Evolutionary conservation across 2,888 invertebrate genomes (phyloP).

Genomic region (Megaustenia siamemsis): DNA sequence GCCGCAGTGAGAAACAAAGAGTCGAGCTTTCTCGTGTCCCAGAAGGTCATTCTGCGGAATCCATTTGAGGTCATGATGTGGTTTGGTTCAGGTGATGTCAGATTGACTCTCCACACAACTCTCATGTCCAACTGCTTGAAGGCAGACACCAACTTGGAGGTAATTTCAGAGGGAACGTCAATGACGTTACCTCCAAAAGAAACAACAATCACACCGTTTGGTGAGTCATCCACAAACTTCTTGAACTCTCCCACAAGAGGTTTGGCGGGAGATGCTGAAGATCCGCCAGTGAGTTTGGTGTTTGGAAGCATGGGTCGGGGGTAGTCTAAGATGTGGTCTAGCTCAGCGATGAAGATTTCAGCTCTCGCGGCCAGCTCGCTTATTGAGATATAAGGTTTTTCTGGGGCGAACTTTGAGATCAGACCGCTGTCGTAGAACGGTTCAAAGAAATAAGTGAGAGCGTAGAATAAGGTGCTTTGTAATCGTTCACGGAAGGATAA

Average conservation of each 20-base stretch:
- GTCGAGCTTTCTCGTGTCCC: constrained; percentile 61
- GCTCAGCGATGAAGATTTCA: constrained; percentile 57
- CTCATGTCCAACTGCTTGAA: constrained; percentile 37
- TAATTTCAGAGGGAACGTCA: constrained; percentile 49
- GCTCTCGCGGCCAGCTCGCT: constrained; percentile 47
- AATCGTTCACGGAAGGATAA: constrained; percentile 51
- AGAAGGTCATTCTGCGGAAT: constrained; percentile 67
- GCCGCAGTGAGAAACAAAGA: constrained; percentile 69
- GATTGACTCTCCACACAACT: constrained; percentile 52
- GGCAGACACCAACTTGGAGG: constrained; percentile 51
- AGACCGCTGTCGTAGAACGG: constrained; percentile 51
- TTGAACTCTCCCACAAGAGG: constrained; percentile 57
- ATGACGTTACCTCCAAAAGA: constrained; percentile 61
- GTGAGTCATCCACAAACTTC: constrained; percentile 50
- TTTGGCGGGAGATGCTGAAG: constrained; percentile 59
- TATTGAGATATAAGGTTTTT: constrained; percentile 53
- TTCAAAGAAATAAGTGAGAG: constrained; percentile 35
- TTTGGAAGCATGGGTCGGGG: constrained; percentile 61
- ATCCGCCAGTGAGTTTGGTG: constrained; percentile 60
- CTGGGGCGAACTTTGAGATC: constrained; percentile 56
- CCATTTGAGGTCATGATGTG: constrained; percentile 61
- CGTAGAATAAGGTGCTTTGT: constrained; percentile 10
- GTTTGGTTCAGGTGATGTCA: constrained; percentile 46
- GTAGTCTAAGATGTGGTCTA: constrained; percentile 61
- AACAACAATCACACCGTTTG: constrained; percentile 59